phyloP scores from a whole-genome alignment of 2,888 invertebrate species.

The Plebejus argus region DNA sequence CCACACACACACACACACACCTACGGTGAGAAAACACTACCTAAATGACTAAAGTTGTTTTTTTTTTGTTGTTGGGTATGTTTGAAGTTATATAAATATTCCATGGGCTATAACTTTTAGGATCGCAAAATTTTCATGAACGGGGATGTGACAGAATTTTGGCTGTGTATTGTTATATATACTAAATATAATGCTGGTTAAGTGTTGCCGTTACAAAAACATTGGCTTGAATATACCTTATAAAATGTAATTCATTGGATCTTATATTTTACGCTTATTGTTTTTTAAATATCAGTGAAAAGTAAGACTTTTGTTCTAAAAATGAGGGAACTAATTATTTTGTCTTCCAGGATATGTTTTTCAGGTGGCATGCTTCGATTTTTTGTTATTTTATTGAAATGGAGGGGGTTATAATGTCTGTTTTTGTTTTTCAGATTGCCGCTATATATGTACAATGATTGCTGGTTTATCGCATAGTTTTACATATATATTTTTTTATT shows the following conservation, averaged over 20 bases:
- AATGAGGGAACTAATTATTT: constrained; percentile 32
- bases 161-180: too few relatives aligned
- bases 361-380: constrained; percentile 50
- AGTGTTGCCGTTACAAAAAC: too few relatives aligned
- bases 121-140: too few relatives aligned
- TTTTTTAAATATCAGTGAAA: neutral
- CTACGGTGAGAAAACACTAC: too few relatives aligned
- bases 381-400: constrained; percentile 65
- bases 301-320: neutral
- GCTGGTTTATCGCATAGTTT: constrained; percentile 32
- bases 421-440: constrained; percentile 47
- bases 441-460: constrained; percentile 35
- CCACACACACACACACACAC: too few relatives aligned
- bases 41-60: too few relatives aligned
- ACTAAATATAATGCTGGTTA: too few relatives aligned
- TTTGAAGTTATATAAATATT: too few relatives aligned
- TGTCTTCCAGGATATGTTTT: constrained; percentile 50
- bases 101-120: too few relatives aligned
- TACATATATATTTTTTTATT: constrained; percentile 42
- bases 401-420: constrained; percentile 73
- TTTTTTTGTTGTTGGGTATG: too few relatives aligned
- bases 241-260: neutral
- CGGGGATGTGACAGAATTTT: too few relatives aligned
- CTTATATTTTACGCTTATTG: neutral
- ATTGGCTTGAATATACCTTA: too few relatives aligned